Base-by-base conservation (phyloP, 2,113 vertebrate species). In the Dendrocopos noguchii region DNA sequence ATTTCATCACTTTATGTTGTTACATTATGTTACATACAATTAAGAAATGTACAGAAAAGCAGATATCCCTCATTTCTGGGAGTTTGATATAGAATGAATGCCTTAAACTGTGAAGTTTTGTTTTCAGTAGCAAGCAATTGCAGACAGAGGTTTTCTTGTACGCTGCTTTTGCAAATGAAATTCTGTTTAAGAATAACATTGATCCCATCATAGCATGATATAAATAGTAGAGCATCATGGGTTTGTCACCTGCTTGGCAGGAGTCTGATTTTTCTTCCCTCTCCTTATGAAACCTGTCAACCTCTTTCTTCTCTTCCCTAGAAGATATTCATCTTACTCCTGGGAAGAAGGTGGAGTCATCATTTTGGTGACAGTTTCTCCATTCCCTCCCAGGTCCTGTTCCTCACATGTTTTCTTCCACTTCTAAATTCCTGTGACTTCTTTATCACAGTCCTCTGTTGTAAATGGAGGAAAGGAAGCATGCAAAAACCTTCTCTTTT, bases 311-410 rank as follows among this genome's bases (percentile, higher is more conserved):
- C 36, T 90, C 19, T 91, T 91, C 78, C 22, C n/a, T 87, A 44
- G 56, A 87, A 85, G 20, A 64, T 71, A 85, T 8, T 42, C 28
- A 57, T 92, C 53, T 92, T 89, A 76, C 21, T 87, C 36, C 53
- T 80, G 39, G 81, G 65, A 93, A 91, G 72, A 83, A 86, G 53
- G 29, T 75, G 42, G 39, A 78, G 57, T 80, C 68, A 75, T 74
- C 75, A 78, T 78, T 91, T 92, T 91, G 73, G 33, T 92, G 79
- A 67, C 36, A 75, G 33, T 87, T 90, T 87, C 65, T 90, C 64
- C 57, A 72, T 67, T 92, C 12, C 8, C 44, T 92, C 34, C 18
- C 65, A 80, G 57, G n/a, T 85, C 44, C 79, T 86, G 27, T 66
- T 91, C 27, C 57, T 92, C 72, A 83, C 53, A 68, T 7, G 12